These are phyloP conservation scores for Apistogramma diplotaenia DNA, from an alignment of 2,113 vertebrate genomes.

Conservation along the genomic window DNA sequence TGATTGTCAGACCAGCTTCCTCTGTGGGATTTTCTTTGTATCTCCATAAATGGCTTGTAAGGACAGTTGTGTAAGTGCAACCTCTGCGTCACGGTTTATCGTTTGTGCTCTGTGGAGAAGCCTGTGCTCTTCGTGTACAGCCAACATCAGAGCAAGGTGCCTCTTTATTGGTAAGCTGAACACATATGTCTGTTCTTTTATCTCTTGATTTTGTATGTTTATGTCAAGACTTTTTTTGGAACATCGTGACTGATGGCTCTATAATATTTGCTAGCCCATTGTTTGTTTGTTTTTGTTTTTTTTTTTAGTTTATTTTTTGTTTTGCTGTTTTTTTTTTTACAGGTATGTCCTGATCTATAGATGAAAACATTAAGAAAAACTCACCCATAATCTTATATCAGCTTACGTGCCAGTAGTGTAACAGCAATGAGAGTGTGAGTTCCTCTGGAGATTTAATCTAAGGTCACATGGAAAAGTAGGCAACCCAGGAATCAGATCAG, in stretches of 20 bases:
- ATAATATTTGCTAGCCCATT: slow-evolving; percentile 50
- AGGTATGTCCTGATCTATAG: slow-evolving; percentile 44
- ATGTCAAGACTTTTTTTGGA: slow-evolving; percentile 20
- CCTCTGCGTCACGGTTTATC: slow-evolving; percentile 59
- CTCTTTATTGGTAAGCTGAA: slow-evolving; percentile 44
- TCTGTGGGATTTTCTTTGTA: slow-evolving; percentile 70
- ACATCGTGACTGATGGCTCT: slow-evolving; percentile 54
- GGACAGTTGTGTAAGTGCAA: slow-evolving; percentile 74
- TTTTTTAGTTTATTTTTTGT: no score
- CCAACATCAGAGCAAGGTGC: slow-evolving; percentile 39
- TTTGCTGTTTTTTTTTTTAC: no score
- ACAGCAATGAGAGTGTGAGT: slow-evolving; percentile 44
- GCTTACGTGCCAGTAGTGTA: slow-evolving; percentile 27
- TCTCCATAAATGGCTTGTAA: slow-evolving; percentile 75
- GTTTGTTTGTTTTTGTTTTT: not conserved
- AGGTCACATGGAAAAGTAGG: slow-evolving; percentile 73
- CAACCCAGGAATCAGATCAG: slow-evolving; percentile 67
- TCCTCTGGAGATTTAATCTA: slow-evolving; percentile 57
- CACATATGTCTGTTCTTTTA: slow-evolving; percentile 13
- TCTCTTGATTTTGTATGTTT: slow-evolving; percentile 32
- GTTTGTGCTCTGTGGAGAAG: slow-evolving; percentile 70
- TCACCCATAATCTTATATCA: slow-evolving; percentile 28
- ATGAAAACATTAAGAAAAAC: slow-evolving; percentile 15
- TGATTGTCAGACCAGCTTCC: slow-evolving; percentile 80
- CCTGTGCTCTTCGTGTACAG: slow-evolving; percentile 18